These are phyloP conservation scores for Spizella passerina DNA, from an alignment of 2,797 vertebrate genomes.

Conservation along the genomic window DNA sequence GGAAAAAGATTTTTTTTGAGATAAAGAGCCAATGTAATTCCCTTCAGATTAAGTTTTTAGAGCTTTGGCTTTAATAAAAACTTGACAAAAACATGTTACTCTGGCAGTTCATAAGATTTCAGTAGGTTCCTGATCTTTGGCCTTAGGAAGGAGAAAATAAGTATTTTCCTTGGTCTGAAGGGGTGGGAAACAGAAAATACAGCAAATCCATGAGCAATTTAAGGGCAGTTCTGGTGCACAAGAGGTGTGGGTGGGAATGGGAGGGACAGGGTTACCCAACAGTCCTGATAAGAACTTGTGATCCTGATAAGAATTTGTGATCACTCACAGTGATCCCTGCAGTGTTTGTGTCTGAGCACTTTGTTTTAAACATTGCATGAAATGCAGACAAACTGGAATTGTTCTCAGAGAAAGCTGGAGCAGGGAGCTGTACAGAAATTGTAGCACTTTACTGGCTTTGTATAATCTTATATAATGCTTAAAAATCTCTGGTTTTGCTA, in stretches of 20 bases:
- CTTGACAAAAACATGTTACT: not conserved
- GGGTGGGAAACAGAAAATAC: not conserved
- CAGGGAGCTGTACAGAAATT: not conserved
- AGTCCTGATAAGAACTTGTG: not conserved
- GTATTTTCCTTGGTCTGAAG: not conserved
- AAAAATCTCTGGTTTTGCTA: not conserved
- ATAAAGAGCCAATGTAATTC: not conserved
- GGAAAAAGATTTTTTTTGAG: not conserved
- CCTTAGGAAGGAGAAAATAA: not conserved
- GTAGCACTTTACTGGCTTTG: not conserved
- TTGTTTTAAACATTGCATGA: not conserved
- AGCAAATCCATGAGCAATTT: not conserved
- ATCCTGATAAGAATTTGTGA: no score
- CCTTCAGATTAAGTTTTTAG: not conserved
- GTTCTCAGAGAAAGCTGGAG: not conserved
- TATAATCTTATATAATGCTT: not conserved
- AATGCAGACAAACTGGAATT: not conserved
- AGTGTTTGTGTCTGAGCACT: not conserved
- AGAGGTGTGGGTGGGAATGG: not conserved
- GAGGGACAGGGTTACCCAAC: not conserved
- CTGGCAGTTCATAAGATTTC: not conserved
- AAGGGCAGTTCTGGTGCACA: not conserved
- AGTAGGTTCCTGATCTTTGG: not conserved
- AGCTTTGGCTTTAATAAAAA: not conserved
- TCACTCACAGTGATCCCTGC: accelerated